Conservation (phyloP, 2,888 invertebrate species). For the Phasia obesa region DNA sequence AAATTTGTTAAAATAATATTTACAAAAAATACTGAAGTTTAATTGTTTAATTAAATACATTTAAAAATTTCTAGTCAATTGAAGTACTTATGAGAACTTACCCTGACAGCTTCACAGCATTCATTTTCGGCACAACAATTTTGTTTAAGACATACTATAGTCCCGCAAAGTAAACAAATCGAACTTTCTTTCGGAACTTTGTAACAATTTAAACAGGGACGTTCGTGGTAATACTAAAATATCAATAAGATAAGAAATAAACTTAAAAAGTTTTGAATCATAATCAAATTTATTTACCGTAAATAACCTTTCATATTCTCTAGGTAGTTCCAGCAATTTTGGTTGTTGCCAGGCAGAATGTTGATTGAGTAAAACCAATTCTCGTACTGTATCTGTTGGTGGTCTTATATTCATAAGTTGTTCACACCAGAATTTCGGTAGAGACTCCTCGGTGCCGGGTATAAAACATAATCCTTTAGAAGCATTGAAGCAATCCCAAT, state of each 20-base stretch:
- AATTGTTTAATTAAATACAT: too few species aligned
- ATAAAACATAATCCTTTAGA: conserved; percentile 86
- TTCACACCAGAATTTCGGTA: conserved; percentile 87
- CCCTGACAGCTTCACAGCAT: conserved; percentile 92
- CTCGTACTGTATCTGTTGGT: conserved; percentile 83
- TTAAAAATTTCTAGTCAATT: too few species aligned
- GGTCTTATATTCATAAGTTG: conserved; percentile 85
- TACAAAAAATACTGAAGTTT: too few species aligned
- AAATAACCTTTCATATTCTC: conserved; percentile 95
- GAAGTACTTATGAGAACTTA: too few species aligned
- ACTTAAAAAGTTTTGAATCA: background rate
- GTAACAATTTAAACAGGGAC: conserved; percentile 93
- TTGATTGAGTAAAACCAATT: conserved; percentile 87
- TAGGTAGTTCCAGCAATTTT: conserved; percentile 91
- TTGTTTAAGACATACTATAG: conserved; percentile 95
- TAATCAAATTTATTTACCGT: conserved; percentile 84
- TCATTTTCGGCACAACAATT: conserved; percentile 92
- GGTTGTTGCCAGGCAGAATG: conserved; percentile 92
- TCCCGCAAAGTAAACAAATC: conserved; percentile 95
- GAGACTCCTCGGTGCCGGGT: conserved; percentile 83
- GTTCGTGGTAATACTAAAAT: conserved; percentile 92
- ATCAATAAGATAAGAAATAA: conserved; percentile 28
- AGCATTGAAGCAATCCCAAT: conserved; percentile 87
- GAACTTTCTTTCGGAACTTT: conserved; percentile 95
- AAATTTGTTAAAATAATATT: too few species aligned